Evolutionary conservation across 1,140 invertebrate species (phyloP).

Genomic region (Brachionus rubens): DNA sequence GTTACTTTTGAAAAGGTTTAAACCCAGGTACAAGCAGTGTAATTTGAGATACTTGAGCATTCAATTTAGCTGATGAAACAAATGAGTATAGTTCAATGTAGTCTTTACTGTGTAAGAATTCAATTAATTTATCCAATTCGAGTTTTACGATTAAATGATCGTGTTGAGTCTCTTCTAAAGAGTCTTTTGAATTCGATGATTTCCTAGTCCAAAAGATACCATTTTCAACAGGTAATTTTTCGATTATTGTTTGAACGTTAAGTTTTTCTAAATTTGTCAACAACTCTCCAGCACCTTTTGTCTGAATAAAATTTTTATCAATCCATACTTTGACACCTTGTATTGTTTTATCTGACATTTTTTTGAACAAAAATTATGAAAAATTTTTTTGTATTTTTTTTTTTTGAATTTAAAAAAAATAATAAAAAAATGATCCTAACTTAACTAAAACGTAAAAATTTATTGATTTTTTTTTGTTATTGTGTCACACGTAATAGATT

Average conservation of each 20-base stretch:
- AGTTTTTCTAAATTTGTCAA: slow-evolving; percentile 24
- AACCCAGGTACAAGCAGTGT: slow-evolving; percentile 4
- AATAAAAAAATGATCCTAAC: no score
- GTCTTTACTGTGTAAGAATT: not conserved
- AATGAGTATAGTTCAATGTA: not conserved
- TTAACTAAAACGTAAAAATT: no score
- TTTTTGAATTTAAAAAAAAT: no score
- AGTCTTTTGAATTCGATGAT: not conserved
- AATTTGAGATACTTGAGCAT: slow-evolving; percentile 12
- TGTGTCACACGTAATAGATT: no score
- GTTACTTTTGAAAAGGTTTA: slow-evolving; percentile 36
- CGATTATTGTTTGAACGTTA: slow-evolving; percentile 34
- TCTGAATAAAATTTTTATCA: slow-evolving; percentile 34
- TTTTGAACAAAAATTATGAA: no score
- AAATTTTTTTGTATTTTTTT: no score
- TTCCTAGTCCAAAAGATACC: slow-evolving; percentile 41
- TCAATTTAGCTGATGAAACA: not conserved
- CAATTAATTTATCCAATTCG: slow-evolving; percentile 11
- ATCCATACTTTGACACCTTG: slow-evolving; percentile 31
- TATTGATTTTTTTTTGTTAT: no score
- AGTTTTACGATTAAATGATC: slow-evolving; percentile 30
- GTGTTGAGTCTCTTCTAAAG: slow-evolving; percentile 23
- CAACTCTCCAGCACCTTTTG: slow-evolving; percentile 15
- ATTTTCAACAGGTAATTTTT: slow-evolving; percentile 31
- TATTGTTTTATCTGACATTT: not conserved